Percentiles rank a stretch among this genome's conserved stretches.
Conservation (phyloP, 2,113 vertebrate species). For the Coracopsis vasa region DNA sequence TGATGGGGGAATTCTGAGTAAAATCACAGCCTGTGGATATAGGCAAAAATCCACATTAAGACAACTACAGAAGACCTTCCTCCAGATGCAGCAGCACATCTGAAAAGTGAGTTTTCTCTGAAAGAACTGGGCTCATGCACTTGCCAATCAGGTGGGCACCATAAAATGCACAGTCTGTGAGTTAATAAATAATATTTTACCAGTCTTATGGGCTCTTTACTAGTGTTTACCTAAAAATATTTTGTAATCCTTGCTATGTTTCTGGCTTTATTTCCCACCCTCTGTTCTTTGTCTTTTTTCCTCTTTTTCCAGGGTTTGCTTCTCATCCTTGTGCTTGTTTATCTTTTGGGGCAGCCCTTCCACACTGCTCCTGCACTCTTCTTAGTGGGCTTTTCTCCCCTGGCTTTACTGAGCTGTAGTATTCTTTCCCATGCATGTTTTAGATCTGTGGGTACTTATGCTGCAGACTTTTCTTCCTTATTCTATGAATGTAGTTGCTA, state of each 20-base stretch:
- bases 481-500: not conserved
- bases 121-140: not conserved
- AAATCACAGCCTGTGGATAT: not conserved
- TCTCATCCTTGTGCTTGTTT: not conserved
- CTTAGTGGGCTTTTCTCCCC: not conserved
- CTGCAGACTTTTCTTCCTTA: not conserved
- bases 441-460: not conserved
- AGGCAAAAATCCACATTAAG: not conserved
- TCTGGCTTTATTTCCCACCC: conserved; percentile 13
- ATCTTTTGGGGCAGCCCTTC: not conserved
- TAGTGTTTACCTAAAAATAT: not conserved
- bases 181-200: conserved; percentile 22
- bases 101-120: not conserved
- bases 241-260: conserved; percentile 14
- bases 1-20: not conserved
- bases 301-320: not conserved
- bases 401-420: not conserved
- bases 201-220: not conserved
- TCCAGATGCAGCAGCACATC: not conserved
- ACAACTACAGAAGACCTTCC: not conserved
- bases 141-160: not conserved
- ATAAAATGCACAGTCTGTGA: not conserved
- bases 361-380: not conserved
- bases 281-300: conserved; percentile 35
- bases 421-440: not conserved